Base-by-base conservation (phyloP, 1,140 invertebrate genomes). In the Drosophila sp. region DNA sequence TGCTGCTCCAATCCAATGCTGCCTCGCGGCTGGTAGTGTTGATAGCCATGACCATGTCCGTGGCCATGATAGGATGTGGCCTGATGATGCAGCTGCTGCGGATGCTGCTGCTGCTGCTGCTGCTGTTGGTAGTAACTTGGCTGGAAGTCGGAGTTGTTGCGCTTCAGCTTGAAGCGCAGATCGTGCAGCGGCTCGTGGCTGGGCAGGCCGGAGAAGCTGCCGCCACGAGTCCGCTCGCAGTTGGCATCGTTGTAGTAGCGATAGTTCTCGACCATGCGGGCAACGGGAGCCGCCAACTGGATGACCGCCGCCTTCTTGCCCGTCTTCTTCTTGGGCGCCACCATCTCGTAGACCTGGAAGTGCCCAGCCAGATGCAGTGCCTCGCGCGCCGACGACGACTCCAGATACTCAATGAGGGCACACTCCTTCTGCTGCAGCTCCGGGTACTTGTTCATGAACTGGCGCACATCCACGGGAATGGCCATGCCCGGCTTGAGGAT, bases 381-480 rank as follows among this genome's bases (percentile, higher is more conserved):
- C 56, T 95, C 94, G 80, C 96, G 94, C 0, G 97, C 97, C 7
- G 95, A 94, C 51, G 97, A 96, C 1, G 97, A 97, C 63, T 96
- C 94, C 53, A 97, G 96, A 91, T 98, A 99, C 93, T 98, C 97
- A 41, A 98, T 94, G 74, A 98, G 93, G 7, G 97, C 97, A 92
- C 96, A 97, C 67, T 97, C 95, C 82, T 96, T 94, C 69, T 95
- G 95, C 62, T 94, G 94, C 90, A 97, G 93, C 89, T 97, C 97
- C n/a, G 97, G 97, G 90, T 97, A 96, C 91, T 97, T 98, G 86
- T 96, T 96, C 72, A 97, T 95, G 81, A 97, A 97, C 91, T 97
- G 96, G 58, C 97, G 95, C 13, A 98, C 95, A 92, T 98, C 97
- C 18, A 96, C 95, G 4, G 97, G 97, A 43, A 97, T 95, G 11